Evolutionary conservation across 2,797 vertebrate genomes (phyloP).

Genomic region (Intellagama lesueurii): DNA sequence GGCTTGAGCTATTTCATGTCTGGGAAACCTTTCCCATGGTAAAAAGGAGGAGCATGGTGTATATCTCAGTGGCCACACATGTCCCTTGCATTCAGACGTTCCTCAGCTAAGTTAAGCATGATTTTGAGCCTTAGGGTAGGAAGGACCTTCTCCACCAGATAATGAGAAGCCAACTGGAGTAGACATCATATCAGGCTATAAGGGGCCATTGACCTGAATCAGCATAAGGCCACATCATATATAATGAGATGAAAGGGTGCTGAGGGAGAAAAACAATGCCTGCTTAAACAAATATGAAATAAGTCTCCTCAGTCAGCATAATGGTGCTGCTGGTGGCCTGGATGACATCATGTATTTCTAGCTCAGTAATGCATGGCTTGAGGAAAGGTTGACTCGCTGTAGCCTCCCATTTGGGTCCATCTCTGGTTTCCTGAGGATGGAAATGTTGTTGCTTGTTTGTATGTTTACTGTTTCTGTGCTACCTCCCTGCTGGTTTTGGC

Average conservation of each 20-base stretch:
- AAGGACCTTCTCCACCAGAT: background rate
- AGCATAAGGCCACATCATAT: background rate
- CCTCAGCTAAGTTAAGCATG: background rate
- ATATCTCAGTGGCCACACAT: too few relatives aligned
- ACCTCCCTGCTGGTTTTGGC: slow-evolving; percentile 13
- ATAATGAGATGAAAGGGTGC: background rate
- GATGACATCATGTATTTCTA: background rate
- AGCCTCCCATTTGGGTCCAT: background rate
- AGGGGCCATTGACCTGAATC: background rate
- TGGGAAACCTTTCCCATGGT: background rate
- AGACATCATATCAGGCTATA: background rate
- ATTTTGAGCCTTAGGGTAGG: background rate
- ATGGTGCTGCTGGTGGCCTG: background rate
- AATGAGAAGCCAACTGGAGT: background rate
- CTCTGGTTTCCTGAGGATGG: background rate
- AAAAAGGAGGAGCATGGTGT: background rate
- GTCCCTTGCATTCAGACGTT: background rate
- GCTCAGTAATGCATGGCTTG: background rate
- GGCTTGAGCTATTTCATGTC: background rate
- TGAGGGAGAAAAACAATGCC: background rate
- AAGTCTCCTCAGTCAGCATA: background rate
- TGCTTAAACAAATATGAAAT: background rate
- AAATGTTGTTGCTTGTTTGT: slow-evolving; percentile 2
- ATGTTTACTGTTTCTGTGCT: background rate
- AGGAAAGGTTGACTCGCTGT: background rate